Evolutionary conservation across 2,113 vertebrate genomes (phyloP).

Genomic region (Nothoprocta pentlandii): DNA sequence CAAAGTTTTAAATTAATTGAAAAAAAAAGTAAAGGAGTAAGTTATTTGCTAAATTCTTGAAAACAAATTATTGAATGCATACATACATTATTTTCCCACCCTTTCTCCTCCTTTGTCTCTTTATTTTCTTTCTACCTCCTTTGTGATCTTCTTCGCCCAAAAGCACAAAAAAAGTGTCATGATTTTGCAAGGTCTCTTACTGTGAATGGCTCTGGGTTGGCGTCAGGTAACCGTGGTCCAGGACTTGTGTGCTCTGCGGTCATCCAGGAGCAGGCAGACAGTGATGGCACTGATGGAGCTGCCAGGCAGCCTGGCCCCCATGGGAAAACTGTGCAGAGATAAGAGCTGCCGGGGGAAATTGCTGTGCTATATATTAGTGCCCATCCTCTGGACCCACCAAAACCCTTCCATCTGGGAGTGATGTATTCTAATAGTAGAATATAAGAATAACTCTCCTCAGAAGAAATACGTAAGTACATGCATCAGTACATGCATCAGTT

Average conservation of each 20-base stretch:
- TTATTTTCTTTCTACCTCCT: background rate
- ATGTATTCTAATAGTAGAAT: background rate
- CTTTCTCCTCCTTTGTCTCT: background rate
- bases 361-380: rapidly evolving
- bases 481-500: background rate
- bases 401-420: background rate
- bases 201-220: background rate
- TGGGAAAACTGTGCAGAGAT: rapidly evolving
- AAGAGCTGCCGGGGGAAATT: rapidly evolving
- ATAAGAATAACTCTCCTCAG: background rate
- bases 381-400: background rate
- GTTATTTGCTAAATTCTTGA: background rate
- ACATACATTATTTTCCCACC: background rate
- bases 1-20: slow-evolving; percentile 20
- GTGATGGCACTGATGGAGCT: rapidly evolving
- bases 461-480: background rate
- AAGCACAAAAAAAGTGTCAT: background rate
- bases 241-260: rapidly evolving
- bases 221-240: background rate
- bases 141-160: background rate
- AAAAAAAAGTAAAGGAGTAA: background rate
- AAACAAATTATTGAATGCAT: background rate
- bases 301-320: rapidly evolving
- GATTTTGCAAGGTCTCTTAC: rapidly evolving
- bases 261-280: background rate